Percentiles rank a stretch among this genome's conserved stretches.
Conservation (phyloP, 2,888 invertebrate genomes). For the Dryadula phaetusa region DNA sequence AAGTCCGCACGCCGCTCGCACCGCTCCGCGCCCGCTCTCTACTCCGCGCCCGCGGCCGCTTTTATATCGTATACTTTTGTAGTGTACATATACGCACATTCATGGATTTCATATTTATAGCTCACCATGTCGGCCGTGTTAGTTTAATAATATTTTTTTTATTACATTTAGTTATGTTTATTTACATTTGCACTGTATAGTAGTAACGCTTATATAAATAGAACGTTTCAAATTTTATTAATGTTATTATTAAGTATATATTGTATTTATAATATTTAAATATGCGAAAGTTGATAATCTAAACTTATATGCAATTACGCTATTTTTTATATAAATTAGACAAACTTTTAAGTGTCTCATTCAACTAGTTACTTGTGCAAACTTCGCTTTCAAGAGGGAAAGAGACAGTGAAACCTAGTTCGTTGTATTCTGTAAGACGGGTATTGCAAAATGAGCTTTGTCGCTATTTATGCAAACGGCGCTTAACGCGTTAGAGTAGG, state of each 20-base stretch:
- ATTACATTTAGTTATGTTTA: not conserved
- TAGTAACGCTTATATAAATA: not conserved
- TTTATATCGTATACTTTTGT: conserved; percentile 53
- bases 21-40: conserved; percentile 46
- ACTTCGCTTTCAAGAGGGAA: conserved; percentile 59
- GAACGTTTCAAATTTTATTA: not conserved
- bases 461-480: conserved; percentile 61
- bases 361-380: conserved; percentile 54
- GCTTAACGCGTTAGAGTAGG: conserved; percentile 71
- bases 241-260: no score
- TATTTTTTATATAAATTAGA: conserved; percentile 34
- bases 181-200: not conserved
- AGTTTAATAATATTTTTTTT: conserved; percentile 5
- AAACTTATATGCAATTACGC: conserved; percentile 16
- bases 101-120: conserved; percentile 14
- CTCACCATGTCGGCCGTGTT: not conserved
- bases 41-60: conserved; percentile 47
- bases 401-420: conserved; percentile 69
- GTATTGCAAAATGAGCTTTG: conserved; percentile 70
- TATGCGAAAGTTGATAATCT: not conserved
- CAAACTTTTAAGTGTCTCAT: conserved; percentile 57
- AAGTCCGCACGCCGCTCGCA: conserved; percentile 49
- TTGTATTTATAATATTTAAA: not conserved
- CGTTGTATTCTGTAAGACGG: conserved; percentile 60
- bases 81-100: conserved; percentile 35